Evolutionary conservation across 1,140 invertebrate genomes (phyloP).

Genomic region (Leptoteleia sp.): DNA sequence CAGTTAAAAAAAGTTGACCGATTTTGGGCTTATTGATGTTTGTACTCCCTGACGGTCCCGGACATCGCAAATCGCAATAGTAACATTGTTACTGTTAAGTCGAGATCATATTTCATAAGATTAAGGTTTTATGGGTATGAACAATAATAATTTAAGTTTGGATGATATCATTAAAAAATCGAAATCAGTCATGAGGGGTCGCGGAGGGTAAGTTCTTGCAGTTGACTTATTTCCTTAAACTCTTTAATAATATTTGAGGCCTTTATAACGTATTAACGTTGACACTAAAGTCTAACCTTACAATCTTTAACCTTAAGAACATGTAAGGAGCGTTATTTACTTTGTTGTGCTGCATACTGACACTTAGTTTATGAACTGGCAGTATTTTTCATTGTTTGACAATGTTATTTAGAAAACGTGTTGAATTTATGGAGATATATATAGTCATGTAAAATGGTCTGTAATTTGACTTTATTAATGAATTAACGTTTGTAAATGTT

Average conservation of each 20-base stretch:
- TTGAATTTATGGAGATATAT: no score
- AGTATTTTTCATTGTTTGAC: no score
- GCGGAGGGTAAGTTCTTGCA: constrained; percentile 70
- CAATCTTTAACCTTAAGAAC: not conserved
- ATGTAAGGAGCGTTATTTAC: constrained; percentile 7
- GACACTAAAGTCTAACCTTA: not conserved
- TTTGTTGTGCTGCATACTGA: not conserved
- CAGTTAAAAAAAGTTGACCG: no score
- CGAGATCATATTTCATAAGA: no score
- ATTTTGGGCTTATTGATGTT: no score
- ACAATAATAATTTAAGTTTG: constrained; percentile 68
- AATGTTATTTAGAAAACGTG: no score
- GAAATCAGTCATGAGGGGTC: constrained; percentile 70
- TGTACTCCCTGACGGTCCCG: no score
- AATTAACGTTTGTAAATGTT: no score
- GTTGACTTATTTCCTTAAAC: not conserved
- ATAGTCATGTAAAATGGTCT: no score
- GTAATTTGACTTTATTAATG: no score
- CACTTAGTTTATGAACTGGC: constrained; percentile 7
- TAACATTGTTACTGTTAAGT: no score
- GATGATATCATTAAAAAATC: constrained; percentile 78
- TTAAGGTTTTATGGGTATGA: constrained; percentile 36
- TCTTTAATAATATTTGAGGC: constrained; percentile 11
- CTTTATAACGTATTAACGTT: not conserved
- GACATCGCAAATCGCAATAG: no score